Base-by-base conservation (phyloP, 35 echinoderm and acorn worm species). In the Diadema setosum region DNA sequence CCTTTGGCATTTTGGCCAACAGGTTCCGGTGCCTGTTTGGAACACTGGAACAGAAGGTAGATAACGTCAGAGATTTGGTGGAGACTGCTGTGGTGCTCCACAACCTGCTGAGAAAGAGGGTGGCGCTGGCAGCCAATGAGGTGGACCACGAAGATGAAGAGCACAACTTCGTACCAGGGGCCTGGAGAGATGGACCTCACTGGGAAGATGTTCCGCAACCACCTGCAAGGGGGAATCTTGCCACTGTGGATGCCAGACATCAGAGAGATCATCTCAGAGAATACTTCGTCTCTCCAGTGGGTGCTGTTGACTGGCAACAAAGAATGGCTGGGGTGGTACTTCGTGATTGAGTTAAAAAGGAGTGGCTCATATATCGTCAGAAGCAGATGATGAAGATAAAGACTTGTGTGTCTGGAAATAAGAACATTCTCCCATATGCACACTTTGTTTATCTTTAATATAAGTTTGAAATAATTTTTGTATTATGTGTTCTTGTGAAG, bases 211-310 rank as follows among this genome's bases (percentile, higher is more conserved):
- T 76, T 76, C 70, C 70, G 40, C 70, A 76, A 43, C 70, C 70
- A 76, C 70, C 70, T 76, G 70, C 70, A 76, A 76, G 70, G 27
- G 70, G 70, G 70, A 76, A 76, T 39, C 74, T 80, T 39, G 74
- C 74, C 74, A 80, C 74, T 80, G 14, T 80, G 74, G 74, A 80
- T 80, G 74, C 74, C 74, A 80, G 74, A 80, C 74, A 80, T 80
- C 74, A 80, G 74, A 80, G 74, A 23, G 74, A 80, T 15, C 74
- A 80, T 80, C 74, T 80, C 74, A 80, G 43, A 80, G 74, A 80
- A 5, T 80, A 80, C 74, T 80, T 80, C n/a, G 74, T 80, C 74
- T 80, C 74, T 75, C 70, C 3, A 42, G 39, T 75, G 70, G 70
- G 70, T 75, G 70, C 70, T 75, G 70, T 75, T 75, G 74, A 80